A percentile compares a stretch with the other conserved stretches of the same genome.
phyloP scores from a whole-genome alignment of 2,797 vertebrate species.

The Poliocrania exsul region DNA sequence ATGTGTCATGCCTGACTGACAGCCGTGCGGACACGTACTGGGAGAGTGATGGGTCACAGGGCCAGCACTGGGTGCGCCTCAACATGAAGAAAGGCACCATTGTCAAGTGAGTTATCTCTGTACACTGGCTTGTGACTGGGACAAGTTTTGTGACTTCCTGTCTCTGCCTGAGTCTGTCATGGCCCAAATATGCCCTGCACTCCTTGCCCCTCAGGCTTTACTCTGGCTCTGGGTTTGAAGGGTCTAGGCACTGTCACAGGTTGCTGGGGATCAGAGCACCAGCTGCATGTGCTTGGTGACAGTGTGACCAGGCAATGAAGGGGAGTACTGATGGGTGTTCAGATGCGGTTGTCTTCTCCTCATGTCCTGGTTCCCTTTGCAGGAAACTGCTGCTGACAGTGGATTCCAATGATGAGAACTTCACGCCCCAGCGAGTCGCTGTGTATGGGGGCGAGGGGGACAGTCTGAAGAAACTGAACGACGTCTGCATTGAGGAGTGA shows the following conservation, averaged over 20 bases:
- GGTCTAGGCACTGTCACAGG: not conserved
- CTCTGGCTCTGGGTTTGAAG: not conserved
- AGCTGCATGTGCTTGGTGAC: not conserved
- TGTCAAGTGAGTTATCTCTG: slow-evolving; percentile 85
- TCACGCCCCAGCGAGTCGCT: slow-evolving; percentile 93
- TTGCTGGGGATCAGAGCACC: not conserved
- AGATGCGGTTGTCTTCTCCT: not conserved
- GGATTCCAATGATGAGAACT: slow-evolving; percentile 95
- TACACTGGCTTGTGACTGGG: accelerated
- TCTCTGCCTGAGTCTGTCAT: not conserved
- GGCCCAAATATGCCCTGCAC: not conserved
- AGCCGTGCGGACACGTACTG: slow-evolving; percentile 93
- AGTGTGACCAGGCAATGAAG: not conserved
- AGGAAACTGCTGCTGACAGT: slow-evolving; percentile 94
- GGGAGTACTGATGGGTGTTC: not conserved
- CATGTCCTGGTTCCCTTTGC: not conserved
- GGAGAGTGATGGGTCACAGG: slow-evolving; percentile 97
- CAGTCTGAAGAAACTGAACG: slow-evolving; percentile 92
- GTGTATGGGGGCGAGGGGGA: slow-evolving; percentile 93
- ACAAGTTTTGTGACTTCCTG: not conserved
- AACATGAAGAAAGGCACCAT: slow-evolving; percentile 98
- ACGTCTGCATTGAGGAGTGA: slow-evolving; percentile 93
- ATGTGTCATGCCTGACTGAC: slow-evolving; percentile 90
- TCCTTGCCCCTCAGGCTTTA: not conserved
- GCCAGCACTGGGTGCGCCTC: slow-evolving; percentile 97